Evolutionary conservation across 1,140 invertebrate species (phyloP), one percentile per base, ranked within the genome.

Genomic region (Anagrus nilaparvatae): DNA sequence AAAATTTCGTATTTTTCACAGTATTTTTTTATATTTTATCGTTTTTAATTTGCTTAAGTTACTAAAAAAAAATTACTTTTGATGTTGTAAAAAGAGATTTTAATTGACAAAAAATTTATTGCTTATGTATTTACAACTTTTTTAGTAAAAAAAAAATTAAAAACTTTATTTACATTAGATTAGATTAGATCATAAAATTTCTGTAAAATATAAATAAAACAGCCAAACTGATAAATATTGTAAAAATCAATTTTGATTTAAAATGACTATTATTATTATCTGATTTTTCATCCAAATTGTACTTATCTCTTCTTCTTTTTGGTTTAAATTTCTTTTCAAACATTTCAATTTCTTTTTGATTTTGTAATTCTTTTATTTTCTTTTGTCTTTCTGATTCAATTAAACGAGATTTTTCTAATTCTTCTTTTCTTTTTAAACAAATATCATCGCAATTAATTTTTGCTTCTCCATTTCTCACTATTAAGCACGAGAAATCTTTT

Each of bases 401-500:
- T 27, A 75, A 67, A 25, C 62, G 70, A 8, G 67, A 58, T 45
- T 67, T 55, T 35, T 69, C 61, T 7, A 68, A 67, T 28, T 77
- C 74, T 8, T 61, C 49, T 50, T 74, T 73, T 47, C 76, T 74
- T 35, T 63, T 59, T 32, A 66, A 53, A 59, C 84, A 86, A 5
- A 64, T 52, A 3, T 71, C 67, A 53, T 86, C 79, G 53, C 84
- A 86, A 2, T 59, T 46, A 5, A 84, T 58, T 3, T 50, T 51
- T 0, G 67, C 65, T 49, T 72, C 58, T 9, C 72, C 67, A 17
- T 60, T 61, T 6, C 72, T 68, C 10, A 82, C 70, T 28, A 67
- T 52, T 31, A 75, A 75, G 56, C 91, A 95, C 0, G 75, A 61
- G 39, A 82, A 71, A 40, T 91, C 85, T 56, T 77, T 82, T 55